These are phyloP conservation scores for Dynastes grantii DNA, from an alignment of 2,888 invertebrate genomes.

Conservation along the genomic window DNA sequence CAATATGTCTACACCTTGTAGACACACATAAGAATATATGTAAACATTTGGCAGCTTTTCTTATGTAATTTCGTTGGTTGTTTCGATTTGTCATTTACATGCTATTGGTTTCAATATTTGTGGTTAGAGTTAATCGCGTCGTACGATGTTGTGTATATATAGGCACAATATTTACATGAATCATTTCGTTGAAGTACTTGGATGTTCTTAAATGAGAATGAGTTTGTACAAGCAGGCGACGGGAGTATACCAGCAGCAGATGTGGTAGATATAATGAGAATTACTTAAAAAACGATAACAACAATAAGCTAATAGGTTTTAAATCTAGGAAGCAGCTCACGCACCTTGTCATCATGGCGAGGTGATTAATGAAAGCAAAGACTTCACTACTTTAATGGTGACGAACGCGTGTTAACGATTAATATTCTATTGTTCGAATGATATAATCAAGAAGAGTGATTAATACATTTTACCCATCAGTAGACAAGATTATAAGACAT, in stretches of 20 bases:
- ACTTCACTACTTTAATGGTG: neutral
- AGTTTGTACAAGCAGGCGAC: neutral
- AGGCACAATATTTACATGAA: conserved; percentile 25
- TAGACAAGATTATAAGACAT: no score
- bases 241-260: neutral
- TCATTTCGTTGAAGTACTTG: neutral
- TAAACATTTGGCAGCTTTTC: no score
- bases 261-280: conserved; percentile 15
- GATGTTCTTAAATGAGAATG: neutral
- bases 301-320: conserved; percentile 15
- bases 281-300: neutral
- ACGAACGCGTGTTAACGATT: neutral
- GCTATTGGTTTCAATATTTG: conserved; percentile 20
- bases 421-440: conserved; percentile 13
- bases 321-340: conserved; percentile 1
- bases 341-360: conserved; percentile 1
- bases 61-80: no score
- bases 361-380: conserved; percentile 18
- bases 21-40: no score
- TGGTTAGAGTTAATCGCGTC: conserved; percentile 1
- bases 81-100: conserved; percentile 11
- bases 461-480: conserved; percentile 1
- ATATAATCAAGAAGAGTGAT: conserved; percentile 9
- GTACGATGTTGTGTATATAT: conserved; percentile 3
- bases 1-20: no score